Evolutionary conservation across 2,113 vertebrate species (phyloP).

Genomic region (Uropsilus gracilis): DNA sequence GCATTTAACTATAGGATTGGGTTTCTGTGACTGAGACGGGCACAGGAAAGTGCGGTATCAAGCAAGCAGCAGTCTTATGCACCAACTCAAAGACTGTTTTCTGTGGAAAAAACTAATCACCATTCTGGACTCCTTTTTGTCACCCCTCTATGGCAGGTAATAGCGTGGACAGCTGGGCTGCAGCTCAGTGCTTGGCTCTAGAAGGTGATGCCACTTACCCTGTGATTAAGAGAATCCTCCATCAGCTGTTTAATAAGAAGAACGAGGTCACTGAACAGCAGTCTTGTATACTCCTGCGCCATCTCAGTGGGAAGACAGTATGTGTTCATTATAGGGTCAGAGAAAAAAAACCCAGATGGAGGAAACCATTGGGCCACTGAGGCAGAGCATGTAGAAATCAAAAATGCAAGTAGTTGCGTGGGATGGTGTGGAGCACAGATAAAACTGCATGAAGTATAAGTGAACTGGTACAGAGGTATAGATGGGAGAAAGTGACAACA

Average conservation of each 20-base stretch:
- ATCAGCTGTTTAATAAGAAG: constrained; percentile 82
- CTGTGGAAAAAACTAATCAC: background rate
- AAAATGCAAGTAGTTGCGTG: background rate
- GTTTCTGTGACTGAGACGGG: background rate
- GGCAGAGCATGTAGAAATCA: background rate
- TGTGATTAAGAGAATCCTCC: constrained; percentile 85
- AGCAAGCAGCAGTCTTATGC: background rate
- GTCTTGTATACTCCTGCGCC: constrained; percentile 79
- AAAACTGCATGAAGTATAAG: background rate
- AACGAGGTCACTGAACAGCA: constrained; percentile 79
- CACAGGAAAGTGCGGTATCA: background rate
- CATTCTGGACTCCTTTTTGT: background rate
- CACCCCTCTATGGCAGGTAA: constrained; percentile 73
- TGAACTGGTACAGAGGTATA: background rate
- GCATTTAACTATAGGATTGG: background rate
- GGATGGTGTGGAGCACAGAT: background rate
- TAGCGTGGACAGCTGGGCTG: constrained; percentile 86
- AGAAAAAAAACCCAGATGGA: background rate
- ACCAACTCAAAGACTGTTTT: background rate
- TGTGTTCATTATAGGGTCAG: constrained; percentile 49
- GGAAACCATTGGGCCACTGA: background rate
- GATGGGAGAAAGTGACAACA: background rate
- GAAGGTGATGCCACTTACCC: constrained; percentile 79
- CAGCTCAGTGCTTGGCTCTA: constrained; percentile 87
- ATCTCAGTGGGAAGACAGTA: constrained; percentile 84